These are phyloP conservation scores for Cottus gobio DNA, from an alignment of 2,113 vertebrate genomes.

Conservation along the genomic window DNA sequence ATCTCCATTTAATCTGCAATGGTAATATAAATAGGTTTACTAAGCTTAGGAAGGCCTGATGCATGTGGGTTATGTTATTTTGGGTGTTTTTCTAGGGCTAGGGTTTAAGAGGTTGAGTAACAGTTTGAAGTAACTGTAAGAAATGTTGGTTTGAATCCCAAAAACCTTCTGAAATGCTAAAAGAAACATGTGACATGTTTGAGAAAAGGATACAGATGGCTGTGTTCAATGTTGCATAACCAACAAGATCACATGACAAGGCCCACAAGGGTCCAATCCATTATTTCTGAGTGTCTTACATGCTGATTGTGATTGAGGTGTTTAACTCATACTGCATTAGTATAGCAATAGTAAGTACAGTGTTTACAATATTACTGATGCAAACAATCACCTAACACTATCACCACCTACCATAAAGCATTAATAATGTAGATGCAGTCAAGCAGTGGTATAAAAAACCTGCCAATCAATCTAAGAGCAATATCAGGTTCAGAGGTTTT, in stretches of 20 bases:
- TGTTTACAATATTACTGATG: background rate
- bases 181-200: slow-evolving; percentile 5
- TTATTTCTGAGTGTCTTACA: slow-evolving; percentile 2
- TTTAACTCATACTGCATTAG: background rate
- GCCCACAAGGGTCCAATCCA: background rate
- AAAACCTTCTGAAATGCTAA: background rate
- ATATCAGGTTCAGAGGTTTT: slow-evolving; percentile 7
- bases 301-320: background rate
- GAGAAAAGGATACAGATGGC: background rate
- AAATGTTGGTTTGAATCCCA: slow-evolving; percentile 1
- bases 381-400: background rate
- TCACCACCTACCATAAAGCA: background rate
- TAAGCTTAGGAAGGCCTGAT: background rate
- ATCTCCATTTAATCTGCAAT: background rate
- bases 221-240: slow-evolving; percentile 14
- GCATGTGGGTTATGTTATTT: background rate
- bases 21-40: background rate
- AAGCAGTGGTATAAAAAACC: background rate
- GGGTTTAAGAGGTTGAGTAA: background rate
- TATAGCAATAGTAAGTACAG: background rate
- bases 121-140: slow-evolving; percentile 7
- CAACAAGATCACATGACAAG: background rate
- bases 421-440: slow-evolving; percentile 19
- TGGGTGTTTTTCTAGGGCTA: background rate
- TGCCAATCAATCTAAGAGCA: slow-evolving; percentile 12